These are phyloP conservation scores for Aspidoscelis tigris DNA, from an alignment of 2,113 vertebrate genomes.

Conservation along the genomic window DNA sequence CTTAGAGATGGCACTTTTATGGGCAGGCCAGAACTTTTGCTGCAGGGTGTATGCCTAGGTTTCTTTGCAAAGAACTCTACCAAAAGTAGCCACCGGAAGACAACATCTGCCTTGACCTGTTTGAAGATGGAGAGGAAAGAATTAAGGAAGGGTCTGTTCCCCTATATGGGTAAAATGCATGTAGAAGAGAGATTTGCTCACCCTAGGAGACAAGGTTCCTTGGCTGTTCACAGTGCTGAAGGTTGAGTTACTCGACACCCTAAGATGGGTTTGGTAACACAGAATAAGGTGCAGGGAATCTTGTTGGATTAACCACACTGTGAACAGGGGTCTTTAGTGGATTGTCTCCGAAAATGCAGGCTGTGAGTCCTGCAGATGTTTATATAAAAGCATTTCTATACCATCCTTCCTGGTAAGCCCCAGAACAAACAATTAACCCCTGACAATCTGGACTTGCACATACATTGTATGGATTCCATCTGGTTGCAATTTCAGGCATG, in stretches of 20 bases:
- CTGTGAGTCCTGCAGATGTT: too few relatives aligned
- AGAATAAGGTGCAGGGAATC: too few relatives aligned
- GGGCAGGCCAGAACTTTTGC: neutral
- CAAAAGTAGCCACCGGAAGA: neutral
- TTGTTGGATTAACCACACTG: neutral
- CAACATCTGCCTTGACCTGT: neutral
- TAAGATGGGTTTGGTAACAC: too few relatives aligned
- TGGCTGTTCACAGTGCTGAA: too few relatives aligned
- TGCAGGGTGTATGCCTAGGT: neutral
- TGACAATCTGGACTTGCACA: too few relatives aligned
- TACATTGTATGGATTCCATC: too few relatives aligned
- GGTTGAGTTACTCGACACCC: too few relatives aligned
- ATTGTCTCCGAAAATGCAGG: too few relatives aligned
- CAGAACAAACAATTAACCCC: too few relatives aligned
- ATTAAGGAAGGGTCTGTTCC: neutral
- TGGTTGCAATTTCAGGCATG: too few relatives aligned
- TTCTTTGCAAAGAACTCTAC: neutral
- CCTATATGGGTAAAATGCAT: too few relatives aligned
- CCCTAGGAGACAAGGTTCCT: neutral
- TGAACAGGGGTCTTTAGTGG: neutral
- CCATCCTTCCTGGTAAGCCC: neutral
- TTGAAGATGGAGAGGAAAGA: neutral
- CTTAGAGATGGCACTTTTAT: neutral
- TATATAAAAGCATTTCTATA: neutral
- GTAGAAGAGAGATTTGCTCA: neutral